Conservation (phyloP, 2,888 invertebrate genomes). For the Brachynemurus nebulosus region DNA sequence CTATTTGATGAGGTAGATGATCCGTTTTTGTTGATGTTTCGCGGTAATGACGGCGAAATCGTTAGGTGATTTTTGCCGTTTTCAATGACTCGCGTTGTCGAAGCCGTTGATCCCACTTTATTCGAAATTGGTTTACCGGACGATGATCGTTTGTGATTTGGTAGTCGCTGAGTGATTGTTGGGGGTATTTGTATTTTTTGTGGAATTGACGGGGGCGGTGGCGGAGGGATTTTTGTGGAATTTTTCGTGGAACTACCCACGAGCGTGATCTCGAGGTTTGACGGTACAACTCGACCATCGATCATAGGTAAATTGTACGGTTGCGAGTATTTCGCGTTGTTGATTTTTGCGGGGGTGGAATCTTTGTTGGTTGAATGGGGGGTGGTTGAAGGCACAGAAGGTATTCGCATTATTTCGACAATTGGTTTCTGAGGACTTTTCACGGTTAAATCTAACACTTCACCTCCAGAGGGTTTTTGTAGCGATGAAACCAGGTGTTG, state of each 20-base stretch:
- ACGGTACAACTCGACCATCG: conserved; percentile 39
- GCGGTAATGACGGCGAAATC: conserved; percentile 1
- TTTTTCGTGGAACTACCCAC: conserved; percentile 30
- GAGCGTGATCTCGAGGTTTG: conserved; percentile 58
- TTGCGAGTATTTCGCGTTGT: conserved; percentile 23
- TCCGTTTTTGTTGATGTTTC: conserved; percentile 13
- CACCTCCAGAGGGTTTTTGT: conserved; percentile 29
- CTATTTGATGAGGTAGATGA: conserved; percentile 10
- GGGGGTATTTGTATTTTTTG: conserved; percentile 12
- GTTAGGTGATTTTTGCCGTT: conserved; percentile 20
- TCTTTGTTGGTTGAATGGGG: conserved; percentile 20
- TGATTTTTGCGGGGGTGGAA: conserved; percentile 20
- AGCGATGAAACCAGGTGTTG: conserved; percentile 9
- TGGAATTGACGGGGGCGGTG: conserved; percentile 12
- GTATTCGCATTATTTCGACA: conserved; percentile 46
- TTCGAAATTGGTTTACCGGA: conserved; percentile 41
- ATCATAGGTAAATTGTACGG: conserved; percentile 24
- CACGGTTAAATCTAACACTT: conserved; percentile 50
- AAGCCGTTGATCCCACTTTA: conserved; percentile 26
- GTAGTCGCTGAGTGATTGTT: conserved; percentile 22
- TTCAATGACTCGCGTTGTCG: conserved; percentile 28
- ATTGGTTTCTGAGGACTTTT: conserved; percentile 33
- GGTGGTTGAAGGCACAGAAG: conserved; percentile 26
- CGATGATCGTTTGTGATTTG: conserved; percentile 37
- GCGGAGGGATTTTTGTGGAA: conserved; percentile 9